Conservation (phyloP, 2,888 invertebrate genomes). For the Scelioninae gen. 2 region DNA sequence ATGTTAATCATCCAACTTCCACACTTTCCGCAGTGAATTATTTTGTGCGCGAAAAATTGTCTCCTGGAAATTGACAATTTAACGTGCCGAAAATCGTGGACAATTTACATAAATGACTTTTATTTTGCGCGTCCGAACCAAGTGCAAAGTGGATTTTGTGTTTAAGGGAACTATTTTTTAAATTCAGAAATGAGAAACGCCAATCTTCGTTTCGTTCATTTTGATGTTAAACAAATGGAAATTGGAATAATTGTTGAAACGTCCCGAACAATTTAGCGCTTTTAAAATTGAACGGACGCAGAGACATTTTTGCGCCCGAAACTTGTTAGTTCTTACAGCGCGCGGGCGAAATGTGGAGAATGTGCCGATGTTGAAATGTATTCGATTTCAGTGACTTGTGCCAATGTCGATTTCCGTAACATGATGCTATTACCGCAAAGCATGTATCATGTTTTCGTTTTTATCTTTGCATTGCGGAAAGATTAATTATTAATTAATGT, state of each 20-base stretch:
- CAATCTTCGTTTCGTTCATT: no score
- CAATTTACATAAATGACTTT: not conserved
- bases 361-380: conserved; percentile 26
- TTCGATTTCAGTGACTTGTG: conserved; percentile 30
- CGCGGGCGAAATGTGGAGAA: no score
- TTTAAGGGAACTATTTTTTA: not conserved
- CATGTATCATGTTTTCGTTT: no score
- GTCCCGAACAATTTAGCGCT: conserved; percentile 6
- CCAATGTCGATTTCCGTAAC: conserved; percentile 8
- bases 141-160: not conserved
- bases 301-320: conserved; percentile 5
- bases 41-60: no score
- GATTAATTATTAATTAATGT: no score
- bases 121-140: no score
- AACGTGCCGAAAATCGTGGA: not conserved
- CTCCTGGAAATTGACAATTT: not conserved
- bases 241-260: conserved; percentile 1
- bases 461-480: no score
- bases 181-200: no score
- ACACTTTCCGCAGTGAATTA: not conserved
- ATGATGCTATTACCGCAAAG: not conserved
- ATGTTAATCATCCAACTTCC: conserved; percentile 61
- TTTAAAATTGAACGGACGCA: not conserved
- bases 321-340: no score
- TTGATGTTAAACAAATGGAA: not conserved